Percentiles rank a stretch among this genome's conserved stretches.
phyloP scores from a whole-genome alignment of 2,888 invertebrate genomes.

The Zaprionus obscuricornis region DNA sequence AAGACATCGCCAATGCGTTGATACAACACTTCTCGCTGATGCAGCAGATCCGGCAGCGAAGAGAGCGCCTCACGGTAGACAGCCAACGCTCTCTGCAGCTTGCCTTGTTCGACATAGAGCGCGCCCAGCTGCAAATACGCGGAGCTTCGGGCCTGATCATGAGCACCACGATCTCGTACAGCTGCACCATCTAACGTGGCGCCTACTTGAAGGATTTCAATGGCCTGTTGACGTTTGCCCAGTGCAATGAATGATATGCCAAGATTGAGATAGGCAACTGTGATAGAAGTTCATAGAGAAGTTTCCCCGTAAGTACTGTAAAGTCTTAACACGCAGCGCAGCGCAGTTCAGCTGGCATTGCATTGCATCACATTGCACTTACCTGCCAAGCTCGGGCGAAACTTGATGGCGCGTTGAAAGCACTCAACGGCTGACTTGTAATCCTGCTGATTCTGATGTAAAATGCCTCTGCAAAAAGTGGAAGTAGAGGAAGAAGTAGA shows the following conservation, averaged over 20 bases:
- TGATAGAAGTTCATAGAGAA: slow-evolving; percentile 71
- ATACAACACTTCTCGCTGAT: slow-evolving; percentile 86
- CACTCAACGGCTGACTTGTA: slow-evolving; percentile 94
- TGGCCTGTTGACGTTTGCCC: slow-evolving; percentile 93
- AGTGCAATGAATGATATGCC: slow-evolving; percentile 94
- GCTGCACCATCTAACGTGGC: slow-evolving; percentile 92
- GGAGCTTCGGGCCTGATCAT: slow-evolving; percentile 94
- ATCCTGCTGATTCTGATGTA: slow-evolving; percentile 94
- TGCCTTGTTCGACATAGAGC: slow-evolving; percentile 92
- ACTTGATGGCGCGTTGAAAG: slow-evolving; percentile 96
- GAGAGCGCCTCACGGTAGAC: slow-evolving; percentile 95
- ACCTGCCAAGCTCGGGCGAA: slow-evolving; percentile 90
- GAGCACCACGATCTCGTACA: slow-evolving; percentile 93
- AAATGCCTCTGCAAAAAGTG: slow-evolving; percentile 93
- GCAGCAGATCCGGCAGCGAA: slow-evolving; percentile 89
- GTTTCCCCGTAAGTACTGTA: no score
- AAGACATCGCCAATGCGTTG: slow-evolving; percentile 96
- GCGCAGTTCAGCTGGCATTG: not conserved
- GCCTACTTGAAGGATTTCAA: slow-evolving; percentile 91
- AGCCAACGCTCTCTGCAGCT: slow-evolving; percentile 91
- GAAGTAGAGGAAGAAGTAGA: slow-evolving; percentile 79
- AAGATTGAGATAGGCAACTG: slow-evolving; percentile 93
- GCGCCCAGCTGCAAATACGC: slow-evolving; percentile 94
- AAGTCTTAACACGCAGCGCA: no score
- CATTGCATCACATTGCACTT: slow-evolving; percentile 17